These are phyloP conservation scores for Gymnocephalus cernua DNA, from an alignment of 2,113 vertebrate species.

Conservation along the genomic window DNA sequence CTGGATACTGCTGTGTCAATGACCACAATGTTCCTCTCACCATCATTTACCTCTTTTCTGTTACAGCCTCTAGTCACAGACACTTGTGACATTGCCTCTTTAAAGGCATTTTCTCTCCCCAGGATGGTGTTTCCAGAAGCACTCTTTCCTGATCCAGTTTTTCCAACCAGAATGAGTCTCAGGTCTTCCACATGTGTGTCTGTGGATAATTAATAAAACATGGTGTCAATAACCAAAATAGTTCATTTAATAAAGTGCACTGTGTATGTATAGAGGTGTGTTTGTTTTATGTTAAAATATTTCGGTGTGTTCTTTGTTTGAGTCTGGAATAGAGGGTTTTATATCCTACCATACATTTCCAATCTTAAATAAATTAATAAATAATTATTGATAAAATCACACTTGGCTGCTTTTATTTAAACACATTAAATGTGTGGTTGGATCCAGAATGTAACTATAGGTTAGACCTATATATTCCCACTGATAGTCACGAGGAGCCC, in stretches of 20 bases:
- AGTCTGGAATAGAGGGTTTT: too few relatives aligned
- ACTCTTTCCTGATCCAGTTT: slow-evolving; percentile 68
- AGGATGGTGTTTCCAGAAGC: slow-evolving; percentile 73
- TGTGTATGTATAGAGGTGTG: neutral
- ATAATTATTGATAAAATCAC: neutral
- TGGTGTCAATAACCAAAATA: neutral
- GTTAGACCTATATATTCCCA: neutral
- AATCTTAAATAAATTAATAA: too few relatives aligned
- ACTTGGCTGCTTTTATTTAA: too few relatives aligned
- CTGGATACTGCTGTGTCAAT: slow-evolving; percentile 65
- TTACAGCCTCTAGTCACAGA: slow-evolving; percentile 31
- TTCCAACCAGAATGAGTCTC: slow-evolving; percentile 61
- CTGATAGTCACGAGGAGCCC: neutral
- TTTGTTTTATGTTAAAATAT: neutral
- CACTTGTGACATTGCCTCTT: accelerated
- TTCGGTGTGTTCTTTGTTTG: neutral
- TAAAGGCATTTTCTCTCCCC: neutral
- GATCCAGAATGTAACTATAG: neutral
- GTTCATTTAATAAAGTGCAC: neutral
- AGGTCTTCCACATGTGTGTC: accelerated
- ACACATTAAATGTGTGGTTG: neutral
- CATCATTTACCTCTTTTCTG: neutral
- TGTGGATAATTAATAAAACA: slow-evolving; percentile 1
- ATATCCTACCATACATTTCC: too few relatives aligned
- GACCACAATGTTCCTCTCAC: slow-evolving; percentile 20